Evolutionary conservation across 2,797 vertebrate species (phyloP), one percentile per base, ranked within the genome.

Genomic region (Notolepis coatsorum): DNA sequence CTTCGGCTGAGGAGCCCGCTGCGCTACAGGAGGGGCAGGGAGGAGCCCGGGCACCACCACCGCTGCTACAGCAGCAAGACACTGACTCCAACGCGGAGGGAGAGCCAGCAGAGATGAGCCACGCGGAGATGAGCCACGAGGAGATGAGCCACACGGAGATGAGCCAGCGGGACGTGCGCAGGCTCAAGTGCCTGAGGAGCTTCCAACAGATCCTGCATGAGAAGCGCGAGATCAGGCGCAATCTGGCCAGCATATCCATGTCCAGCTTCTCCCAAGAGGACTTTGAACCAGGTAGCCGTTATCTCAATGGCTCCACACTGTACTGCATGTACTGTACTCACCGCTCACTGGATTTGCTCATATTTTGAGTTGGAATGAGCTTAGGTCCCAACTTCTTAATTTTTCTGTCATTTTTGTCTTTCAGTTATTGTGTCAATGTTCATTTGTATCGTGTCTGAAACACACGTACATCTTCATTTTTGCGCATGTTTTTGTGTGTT

Each of bases 141-240:
- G 80, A 76, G 60, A 59, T 51, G 56, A 39, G 33, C 13, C 9
- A 46, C 0, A 7, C 65, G 10, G 85, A 90, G 1, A 52, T 87
- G 4, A 86, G 61, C 42, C 91, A 88, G 65, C 85, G 92, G 68
- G 96, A 97, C 70, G 94, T 93, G 15, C 92, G 94, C 55, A 95
- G 92, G 77, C 88, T 98, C 28, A 91, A 94, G 65, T 96, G 95
- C 87, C 90, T 96, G 84, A 94, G 88, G 85, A 97, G 91, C 82
- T 98, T 99, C 87, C 96, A 98, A 88, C 95, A 94, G 58, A 95
- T 98, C 61, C 90, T 99, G 61, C 90, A 81, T 62, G 95, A 98
- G 77, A 99, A 97, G 84, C 93, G 95, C 52, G 94, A 96, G 72
- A 94, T 86, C 75, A 94, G 93, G 41, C 94, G 94, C 75, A 95